These are phyloP conservation scores for Myripristis jacobus DNA, from an alignment of 2,797 vertebrate species.

Conservation along the genomic window DNA sequence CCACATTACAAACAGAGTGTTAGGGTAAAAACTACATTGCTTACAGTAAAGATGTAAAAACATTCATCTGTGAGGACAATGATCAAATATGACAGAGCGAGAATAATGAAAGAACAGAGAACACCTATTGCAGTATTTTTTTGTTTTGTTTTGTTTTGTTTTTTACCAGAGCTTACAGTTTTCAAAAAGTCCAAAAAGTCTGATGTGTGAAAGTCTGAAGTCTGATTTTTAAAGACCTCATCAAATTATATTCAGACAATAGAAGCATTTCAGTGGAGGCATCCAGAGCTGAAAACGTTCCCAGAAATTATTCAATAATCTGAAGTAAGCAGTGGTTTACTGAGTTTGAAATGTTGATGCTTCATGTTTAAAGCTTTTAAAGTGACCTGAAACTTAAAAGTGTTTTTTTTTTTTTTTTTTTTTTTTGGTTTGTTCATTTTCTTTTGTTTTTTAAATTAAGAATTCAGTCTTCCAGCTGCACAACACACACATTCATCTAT, in stretches of 20 bases:
- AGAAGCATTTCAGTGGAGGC: slow-evolving; percentile 9
- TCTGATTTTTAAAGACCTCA: not conserved
- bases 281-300: slow-evolving; percentile 1
- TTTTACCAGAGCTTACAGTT: not conserved
- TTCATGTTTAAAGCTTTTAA: slow-evolving; percentile 6
- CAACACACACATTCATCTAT: not conserved
- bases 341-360: not conserved
- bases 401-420: no score
- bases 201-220: not conserved
- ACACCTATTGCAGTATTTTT: not conserved
- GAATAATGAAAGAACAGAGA: not conserved
- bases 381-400: not conserved
- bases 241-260: no score
- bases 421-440: no score
- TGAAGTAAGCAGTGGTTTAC: not conserved
- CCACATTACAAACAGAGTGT: no score
- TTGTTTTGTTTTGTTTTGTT: no score
- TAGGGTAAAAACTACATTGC: no score
- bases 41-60: no score
- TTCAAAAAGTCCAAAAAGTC: no score
- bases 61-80: no score
- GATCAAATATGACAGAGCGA: not conserved
- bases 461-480: no score
- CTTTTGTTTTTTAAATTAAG: not conserved
- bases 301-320: not conserved